Base-by-base conservation (phyloP, 2,888 invertebrate species). In the Drosophila pseudotakahashii region DNA sequence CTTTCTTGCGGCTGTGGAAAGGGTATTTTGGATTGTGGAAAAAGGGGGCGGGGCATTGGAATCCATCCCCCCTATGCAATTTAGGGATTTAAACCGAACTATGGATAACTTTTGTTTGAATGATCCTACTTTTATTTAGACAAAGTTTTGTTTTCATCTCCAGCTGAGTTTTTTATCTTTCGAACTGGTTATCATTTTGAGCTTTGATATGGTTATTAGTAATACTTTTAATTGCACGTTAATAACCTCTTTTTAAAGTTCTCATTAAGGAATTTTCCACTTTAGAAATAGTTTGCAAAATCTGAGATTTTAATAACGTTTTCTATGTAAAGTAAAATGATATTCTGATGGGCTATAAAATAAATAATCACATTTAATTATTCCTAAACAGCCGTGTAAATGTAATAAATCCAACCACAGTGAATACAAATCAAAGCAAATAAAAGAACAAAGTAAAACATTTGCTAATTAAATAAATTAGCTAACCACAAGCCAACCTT, bases 81-180 rank as follows among this genome's bases (percentile, higher is more conserved):
- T 75, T 67, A 63, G 67, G 57, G 61, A 61, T 76, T 74, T 63
- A 61, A 75, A 52, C 63, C 37, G 19, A 76, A 68, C 55, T 52
- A 37, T 63, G 70, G 45, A 23, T 5, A 76, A 73, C 55, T 64
- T 73, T 71, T 60, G 52, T 59, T 50, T 58, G 55, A 75, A 70
- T 58, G 53, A 61, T 61, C 39, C 30, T 10, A 47, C 51, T 59
- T 45, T n/a, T 59, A 58, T 70, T 70, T 51, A 23, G 34, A 67
- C 23, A 34, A 44, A 69, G 37, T 69, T 69, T 69, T 41, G 16
- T n/a, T 47, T 37, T 47, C 32, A 39, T 45, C 34, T 39, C 36
- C 23, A 19, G 6, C 10, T 16, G 23, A 32, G 30, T 45, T 30
- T 32, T 55, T 39, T 30, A 53, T 53, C 44, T 32, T 30, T 53